phyloP scores from a whole-genome alignment of 2,113 vertebrate genomes.

The Sula dactylatra region DNA sequence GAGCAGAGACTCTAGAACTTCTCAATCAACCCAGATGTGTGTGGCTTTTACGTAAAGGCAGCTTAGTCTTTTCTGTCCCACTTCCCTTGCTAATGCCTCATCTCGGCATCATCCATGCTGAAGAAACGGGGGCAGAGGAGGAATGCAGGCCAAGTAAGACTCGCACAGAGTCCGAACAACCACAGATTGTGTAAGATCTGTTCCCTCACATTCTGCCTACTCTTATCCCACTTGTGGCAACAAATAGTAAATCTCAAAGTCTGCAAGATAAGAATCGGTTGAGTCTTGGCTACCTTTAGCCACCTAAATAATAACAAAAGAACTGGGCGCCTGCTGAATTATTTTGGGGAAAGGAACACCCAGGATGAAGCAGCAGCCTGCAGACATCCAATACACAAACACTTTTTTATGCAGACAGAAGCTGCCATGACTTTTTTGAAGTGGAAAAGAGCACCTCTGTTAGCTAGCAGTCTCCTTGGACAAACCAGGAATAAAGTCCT shows the following conservation, averaged over 20 bases:
- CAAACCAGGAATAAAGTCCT: not conserved
- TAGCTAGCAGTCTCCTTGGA: not conserved
- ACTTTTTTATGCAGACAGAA: not conserved
- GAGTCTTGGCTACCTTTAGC: not conserved
- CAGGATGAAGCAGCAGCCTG: not conserved
- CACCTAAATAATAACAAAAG: not conserved
- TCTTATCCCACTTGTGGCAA: not conserved
- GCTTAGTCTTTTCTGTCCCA: not conserved
- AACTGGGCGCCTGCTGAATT: not conserved
- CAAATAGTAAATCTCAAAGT: not conserved
- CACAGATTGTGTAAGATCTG: not conserved
- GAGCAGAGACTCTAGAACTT: not conserved
- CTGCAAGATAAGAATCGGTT: not conserved
- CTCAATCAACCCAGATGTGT: not conserved
- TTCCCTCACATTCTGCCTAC: not conserved
- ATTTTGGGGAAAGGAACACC: not conserved
- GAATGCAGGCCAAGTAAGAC: not conserved
- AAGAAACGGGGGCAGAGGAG: not conserved
- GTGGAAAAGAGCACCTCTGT: not conserved
- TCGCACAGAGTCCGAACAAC: not conserved
- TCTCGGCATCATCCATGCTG: not conserved
- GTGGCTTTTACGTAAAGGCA: not conserved
- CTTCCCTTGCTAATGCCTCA: not conserved
- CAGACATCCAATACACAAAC: not conserved
- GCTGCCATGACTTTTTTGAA: not conserved